phyloP scores from a whole-genome alignment of 2,888 invertebrate genomes.

The Macaria notata region DNA sequence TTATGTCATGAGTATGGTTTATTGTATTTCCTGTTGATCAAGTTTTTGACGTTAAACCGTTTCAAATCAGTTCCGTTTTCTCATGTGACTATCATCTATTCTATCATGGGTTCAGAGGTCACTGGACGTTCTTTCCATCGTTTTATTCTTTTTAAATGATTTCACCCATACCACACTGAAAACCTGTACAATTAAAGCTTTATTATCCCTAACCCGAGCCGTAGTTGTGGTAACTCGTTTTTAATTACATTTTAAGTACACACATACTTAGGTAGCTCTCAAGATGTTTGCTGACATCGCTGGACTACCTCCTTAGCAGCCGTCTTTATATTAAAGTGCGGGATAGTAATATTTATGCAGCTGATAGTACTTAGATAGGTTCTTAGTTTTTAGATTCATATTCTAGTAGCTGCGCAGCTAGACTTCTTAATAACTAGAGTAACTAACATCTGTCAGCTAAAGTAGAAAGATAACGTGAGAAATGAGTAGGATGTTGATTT shows the following conservation, averaged over 20 bases:
- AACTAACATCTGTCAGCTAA: too few relatives aligned
- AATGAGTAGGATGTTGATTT: too few relatives aligned
- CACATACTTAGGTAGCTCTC: conserved; percentile 51
- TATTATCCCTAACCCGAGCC: conserved; percentile 54
- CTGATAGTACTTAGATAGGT: conserved; percentile 29
- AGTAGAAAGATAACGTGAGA: too few relatives aligned
- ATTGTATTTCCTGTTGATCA: not conserved
- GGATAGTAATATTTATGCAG: conserved; percentile 33
- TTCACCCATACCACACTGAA: conserved; percentile 42
- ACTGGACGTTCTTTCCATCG: conserved; percentile 23
- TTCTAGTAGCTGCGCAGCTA: too few relatives aligned
- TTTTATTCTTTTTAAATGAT: conserved; percentile 43
- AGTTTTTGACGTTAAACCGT: not conserved
- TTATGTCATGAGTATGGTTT: not conserved
- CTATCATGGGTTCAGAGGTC: conserved; percentile 26
- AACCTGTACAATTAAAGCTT: conserved; percentile 63
- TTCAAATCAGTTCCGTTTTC: not conserved
- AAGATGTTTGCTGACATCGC: conserved; percentile 44
- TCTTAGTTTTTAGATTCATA: not conserved
- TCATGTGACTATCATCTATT: conserved; percentile 1
- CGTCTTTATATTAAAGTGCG: conserved; percentile 45
- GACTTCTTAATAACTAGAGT: too few relatives aligned
- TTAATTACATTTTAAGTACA: conserved; percentile 67
- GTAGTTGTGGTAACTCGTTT: conserved; percentile 61
- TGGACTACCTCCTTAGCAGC: conserved; percentile 44